Base-by-base conservation (phyloP, 2,888 invertebrate species). In the Lampropteryx suffumata region DNA sequence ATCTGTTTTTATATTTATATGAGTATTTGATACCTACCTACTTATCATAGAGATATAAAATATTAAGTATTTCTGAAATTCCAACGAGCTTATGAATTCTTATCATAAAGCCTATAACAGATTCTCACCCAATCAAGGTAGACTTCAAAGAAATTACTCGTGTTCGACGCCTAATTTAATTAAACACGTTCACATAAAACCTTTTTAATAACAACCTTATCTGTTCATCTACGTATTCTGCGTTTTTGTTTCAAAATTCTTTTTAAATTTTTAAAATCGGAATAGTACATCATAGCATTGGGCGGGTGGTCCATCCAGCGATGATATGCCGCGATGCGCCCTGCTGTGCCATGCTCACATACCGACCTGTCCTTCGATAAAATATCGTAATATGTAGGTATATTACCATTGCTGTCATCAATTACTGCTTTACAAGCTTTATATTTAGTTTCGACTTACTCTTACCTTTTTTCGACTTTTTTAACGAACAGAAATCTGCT, bases 231-330 rank as follows among this genome's bases (percentile, higher is more conserved):
- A 24, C 24, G 5, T 49, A 53, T 45, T 46, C 39, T 43, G 35
- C 30, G 39, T 53, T 56, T 40, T 47, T 51, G 50, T 52, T 54
- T 29, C 1, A 33, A 39, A 35, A 24, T 12, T 39, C 10, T 34
- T 55, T 61, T 59, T 44, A 17, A 17, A 17, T 41, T 55, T 63
- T 59, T 39, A 35, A 58, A 59, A 50, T 62, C 45, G 44, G 61
- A 60, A 64, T 62, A 62, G 61, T 61, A 60, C 64, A 59, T 71
- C 68, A 62, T 71, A 73, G 65, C 64, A 64, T 69, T 67, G 69
- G 64, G 69, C 77, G 80, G 84, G 82, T 82, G 84, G 82, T 84
- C 82, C 67, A 55, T 84, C 82, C 67, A 55, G 47, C 62, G 61
- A 62, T 71, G 64, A 69, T 65, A 67, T 51, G 65, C 69, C 70